Conservation (phyloP, 2,113 vertebrate species). For the Eulemur rufifrons region DNA sequence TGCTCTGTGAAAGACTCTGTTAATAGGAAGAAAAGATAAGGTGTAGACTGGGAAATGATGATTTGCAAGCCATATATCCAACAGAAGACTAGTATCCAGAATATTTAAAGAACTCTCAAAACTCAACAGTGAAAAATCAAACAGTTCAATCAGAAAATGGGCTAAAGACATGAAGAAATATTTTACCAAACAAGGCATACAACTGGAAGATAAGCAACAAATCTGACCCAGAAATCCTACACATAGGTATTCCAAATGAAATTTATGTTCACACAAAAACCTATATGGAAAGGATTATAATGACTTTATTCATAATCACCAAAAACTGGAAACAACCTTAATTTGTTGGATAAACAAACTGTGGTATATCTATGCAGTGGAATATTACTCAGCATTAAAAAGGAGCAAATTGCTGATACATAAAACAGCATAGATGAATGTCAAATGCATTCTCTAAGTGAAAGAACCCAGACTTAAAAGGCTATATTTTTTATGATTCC, state of each 20-base stretch:
- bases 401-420: not conserved
- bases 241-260: not conserved
- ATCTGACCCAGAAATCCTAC: not conserved
- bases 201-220: not conserved
- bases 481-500: not conserved
- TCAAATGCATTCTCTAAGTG: not conserved
- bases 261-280: not conserved
- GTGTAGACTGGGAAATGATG: not conserved
- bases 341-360: not conserved
- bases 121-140: not conserved
- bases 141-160: not conserved
- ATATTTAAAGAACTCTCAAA: not conserved
- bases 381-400: constrained; percentile 20
- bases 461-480: constrained; percentile 14
- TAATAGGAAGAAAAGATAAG: not conserved
- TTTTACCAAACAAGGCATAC: not conserved
- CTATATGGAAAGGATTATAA: not conserved
- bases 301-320: not conserved
- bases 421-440: not conserved
- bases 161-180: not conserved
- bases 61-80: not conserved
- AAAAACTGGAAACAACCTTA: not conserved
- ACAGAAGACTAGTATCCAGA: not conserved
- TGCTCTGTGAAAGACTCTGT: not conserved
- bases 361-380: not conserved